Percentiles rank a stretch among this genome's conserved stretches.
These are phyloP conservation scores for Pangasius sanitwongsei DNA, from an alignment of 2,797 vertebrate genomes.

Conservation along the genomic window DNA sequence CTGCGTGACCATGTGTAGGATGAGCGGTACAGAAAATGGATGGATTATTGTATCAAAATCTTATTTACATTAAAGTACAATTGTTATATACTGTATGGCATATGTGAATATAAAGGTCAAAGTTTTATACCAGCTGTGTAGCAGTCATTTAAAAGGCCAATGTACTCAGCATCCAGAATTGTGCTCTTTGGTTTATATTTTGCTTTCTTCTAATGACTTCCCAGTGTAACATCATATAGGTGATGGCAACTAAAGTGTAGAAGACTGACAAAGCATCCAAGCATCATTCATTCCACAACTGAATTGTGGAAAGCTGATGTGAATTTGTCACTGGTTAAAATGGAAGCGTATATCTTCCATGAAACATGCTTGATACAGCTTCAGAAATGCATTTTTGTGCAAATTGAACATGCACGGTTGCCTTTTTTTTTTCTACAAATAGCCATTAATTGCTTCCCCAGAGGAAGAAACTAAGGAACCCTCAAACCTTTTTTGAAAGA, in stretches of 20 bases:
- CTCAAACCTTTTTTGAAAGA: not conserved
- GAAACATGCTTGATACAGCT: not conserved
- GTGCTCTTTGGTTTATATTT: not conserved
- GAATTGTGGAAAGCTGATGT: not conserved
- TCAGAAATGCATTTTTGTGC: not conserved
- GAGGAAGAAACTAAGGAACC: not conserved
- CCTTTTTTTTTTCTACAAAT: not conserved
- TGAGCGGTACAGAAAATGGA: too few relatives aligned
- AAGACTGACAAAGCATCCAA: not conserved
- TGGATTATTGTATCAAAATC: not conserved
- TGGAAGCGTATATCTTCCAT: not conserved
- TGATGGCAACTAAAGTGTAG: not conserved
- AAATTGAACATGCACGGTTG: not conserved
- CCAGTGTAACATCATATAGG: not conserved
- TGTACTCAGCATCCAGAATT: not conserved
- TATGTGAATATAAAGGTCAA: not conserved
- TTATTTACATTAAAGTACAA: not conserved
- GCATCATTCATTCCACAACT: not conserved
- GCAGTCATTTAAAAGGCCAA: not conserved
- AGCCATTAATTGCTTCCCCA: not conserved
- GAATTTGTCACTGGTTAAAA: constrained; percentile 1
- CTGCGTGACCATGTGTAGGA: too few relatives aligned
- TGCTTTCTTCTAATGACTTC: not conserved
- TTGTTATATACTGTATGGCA: not conserved
- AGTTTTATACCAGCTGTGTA: not conserved